Conservation (phyloP, 2,888 invertebrate genomes). For the Lissocephala sabroskyi region DNA sequence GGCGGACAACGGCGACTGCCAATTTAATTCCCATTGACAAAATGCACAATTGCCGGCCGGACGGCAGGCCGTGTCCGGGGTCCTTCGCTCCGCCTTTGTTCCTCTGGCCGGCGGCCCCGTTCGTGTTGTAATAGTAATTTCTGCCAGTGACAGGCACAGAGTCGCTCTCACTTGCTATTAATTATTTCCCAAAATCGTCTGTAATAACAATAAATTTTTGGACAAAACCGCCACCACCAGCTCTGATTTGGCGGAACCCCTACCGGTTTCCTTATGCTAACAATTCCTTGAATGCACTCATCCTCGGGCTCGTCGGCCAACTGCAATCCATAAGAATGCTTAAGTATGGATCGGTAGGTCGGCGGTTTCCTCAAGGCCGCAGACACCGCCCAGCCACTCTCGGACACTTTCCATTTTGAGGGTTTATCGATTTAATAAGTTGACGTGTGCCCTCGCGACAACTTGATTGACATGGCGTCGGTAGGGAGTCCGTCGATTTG, state of each 20-base stretch:
- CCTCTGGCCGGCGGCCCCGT: not conserved
- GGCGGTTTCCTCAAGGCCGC: conserved; percentile 38
- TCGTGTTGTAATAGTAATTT: conserved; percentile 43
- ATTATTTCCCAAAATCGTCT: conserved; percentile 59
- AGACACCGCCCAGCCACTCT: conserved; percentile 16
- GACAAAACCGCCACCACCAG: not conserved
- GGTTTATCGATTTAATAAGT: conserved; percentile 64
- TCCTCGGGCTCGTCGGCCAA: conserved; percentile 11
- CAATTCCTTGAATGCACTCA: conserved; percentile 46
- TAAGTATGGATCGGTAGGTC: conserved; percentile 37
- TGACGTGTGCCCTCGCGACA: conserved; percentile 56
- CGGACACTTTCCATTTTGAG: conserved; percentile 61
- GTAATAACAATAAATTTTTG: conserved; percentile 62
- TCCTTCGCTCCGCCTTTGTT: conserved; percentile 13
- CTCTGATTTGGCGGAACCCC: not conserved
- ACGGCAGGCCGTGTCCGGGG: conserved; percentile 34
- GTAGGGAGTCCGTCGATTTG: too few species aligned
- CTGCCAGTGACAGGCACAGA: conserved; percentile 46
- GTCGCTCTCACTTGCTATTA: conserved; percentile 44
- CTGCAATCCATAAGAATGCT: conserved; percentile 64
- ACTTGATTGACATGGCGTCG: conserved; percentile 50
- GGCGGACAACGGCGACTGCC: conserved; percentile 48
- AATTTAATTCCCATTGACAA: conserved; percentile 70
- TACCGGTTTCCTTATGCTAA: conserved; percentile 31
- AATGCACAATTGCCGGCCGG: conserved; percentile 56